phyloP scores from a whole-genome alignment of 2,113 vertebrate species.

The Aptenodytes forsteri region DNA sequence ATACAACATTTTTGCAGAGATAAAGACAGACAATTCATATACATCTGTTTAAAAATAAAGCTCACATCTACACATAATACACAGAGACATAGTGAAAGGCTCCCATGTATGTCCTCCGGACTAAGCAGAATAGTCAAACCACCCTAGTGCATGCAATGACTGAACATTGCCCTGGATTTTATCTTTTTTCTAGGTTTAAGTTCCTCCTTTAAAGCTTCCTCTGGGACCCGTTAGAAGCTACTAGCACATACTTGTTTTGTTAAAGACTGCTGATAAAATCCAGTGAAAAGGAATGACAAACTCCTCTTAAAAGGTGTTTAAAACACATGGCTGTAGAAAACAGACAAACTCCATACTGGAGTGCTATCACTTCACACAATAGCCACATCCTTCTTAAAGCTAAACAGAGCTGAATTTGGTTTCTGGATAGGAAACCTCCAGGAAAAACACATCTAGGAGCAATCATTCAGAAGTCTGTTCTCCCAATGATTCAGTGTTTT shows the following conservation, averaged over 20 bases:
- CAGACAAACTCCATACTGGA: background rate
- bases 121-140: background rate
- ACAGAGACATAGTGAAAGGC: conserved; percentile 1
- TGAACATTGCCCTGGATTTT: conserved; percentile 8
- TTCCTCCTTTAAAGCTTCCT: background rate
- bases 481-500: background rate
- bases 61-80: background rate
- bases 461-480: background rate
- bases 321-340: background rate
- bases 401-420: background rate
- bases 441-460: background rate
- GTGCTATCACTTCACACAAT: background rate
- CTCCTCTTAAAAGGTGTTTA: background rate
- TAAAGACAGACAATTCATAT: conserved; percentile 26
- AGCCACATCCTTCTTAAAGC: background rate
- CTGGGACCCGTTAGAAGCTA: background rate
- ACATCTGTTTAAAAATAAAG: conserved; percentile 23
- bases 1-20: background rate
- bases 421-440: background rate
- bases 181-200: background rate
- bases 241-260: background rate
- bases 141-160: background rate
- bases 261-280: background rate
- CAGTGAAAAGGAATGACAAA: background rate
- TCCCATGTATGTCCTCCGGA: background rate